These are phyloP conservation scores for Psittacula cyanocephala DNA, from an alignment of 2,113 vertebrate genomes.

Conservation along the genomic window DNA sequence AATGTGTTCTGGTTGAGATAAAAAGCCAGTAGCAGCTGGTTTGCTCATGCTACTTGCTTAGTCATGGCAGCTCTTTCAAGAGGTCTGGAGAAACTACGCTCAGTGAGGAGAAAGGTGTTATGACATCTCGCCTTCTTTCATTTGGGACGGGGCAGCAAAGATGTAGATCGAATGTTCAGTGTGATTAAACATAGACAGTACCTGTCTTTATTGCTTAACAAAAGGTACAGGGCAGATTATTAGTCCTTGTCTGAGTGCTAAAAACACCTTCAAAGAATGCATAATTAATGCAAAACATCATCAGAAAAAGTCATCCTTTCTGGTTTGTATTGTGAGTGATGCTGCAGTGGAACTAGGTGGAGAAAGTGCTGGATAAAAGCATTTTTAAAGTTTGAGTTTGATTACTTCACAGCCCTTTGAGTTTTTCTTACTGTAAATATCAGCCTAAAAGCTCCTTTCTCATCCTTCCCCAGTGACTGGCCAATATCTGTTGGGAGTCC, in stretches of 20 bases:
- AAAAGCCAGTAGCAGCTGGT: constrained; percentile 43
- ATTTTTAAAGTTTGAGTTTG: neutral
- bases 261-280: constrained; percentile 27
- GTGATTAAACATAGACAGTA: neutral
- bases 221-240: constrained; percentile 36
- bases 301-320: neutral
- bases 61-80: constrained; percentile 58
- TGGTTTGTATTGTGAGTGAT: neutral
- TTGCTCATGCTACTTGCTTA: constrained; percentile 57
- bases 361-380: neutral
- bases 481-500: neutral
- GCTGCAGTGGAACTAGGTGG: neutral
- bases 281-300: constrained; percentile 40
- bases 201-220: constrained; percentile 38
- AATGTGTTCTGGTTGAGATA: constrained; percentile 63
- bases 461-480: neutral
- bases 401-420: neutral
- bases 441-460: neutral
- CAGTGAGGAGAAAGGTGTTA: neutral
- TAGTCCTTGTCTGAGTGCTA: constrained; percentile 7
- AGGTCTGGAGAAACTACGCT: constrained; percentile 36
- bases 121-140: neutral
- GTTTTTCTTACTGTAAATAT: neutral
- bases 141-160: neutral
- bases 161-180: neutral